Percentiles rank a stretch among this genome's conserved stretches.
phyloP scores from a whole-genome alignment of 1,140 invertebrate genomes.

The Phthorimaea operculella region DNA sequence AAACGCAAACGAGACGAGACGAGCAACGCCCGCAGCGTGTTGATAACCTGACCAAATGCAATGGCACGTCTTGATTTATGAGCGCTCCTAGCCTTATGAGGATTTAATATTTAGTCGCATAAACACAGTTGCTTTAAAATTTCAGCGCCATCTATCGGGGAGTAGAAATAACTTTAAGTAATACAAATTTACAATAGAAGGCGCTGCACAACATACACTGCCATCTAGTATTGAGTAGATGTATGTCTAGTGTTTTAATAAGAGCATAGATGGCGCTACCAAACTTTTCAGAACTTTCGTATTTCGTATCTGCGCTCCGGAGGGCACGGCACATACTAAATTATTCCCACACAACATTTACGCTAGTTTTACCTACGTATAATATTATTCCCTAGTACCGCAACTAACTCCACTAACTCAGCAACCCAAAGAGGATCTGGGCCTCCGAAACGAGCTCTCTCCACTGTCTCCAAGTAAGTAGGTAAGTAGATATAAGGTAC shows the following conservation, averaged over 20 bases:
- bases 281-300: no score
- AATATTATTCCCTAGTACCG: no score
- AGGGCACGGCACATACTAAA: no score
- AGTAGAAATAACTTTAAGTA: background rate
- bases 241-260: background rate
- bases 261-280: no score
- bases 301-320: no score
- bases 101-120: background rate
- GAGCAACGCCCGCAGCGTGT: conserved; percentile 21
- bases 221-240: background rate
- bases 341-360: no score
- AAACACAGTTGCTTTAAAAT: background rate
- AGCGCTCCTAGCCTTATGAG: background rate
- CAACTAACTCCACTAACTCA: no score
- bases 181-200: background rate
- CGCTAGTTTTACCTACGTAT: no score
- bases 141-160: conserved; percentile 7
- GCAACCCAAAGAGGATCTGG: no score
- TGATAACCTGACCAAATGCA: background rate
- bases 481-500: no score
- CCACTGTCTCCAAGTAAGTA: no score
- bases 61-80: background rate
- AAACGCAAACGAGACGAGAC: conserved; percentile 13
- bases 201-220: background rate
- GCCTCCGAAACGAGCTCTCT: no score